A percentile compares a stretch with the other conserved stretches of the same genome.
Conservation (phyloP, 1,140 invertebrate species). For the Thrips palmi region DNA sequence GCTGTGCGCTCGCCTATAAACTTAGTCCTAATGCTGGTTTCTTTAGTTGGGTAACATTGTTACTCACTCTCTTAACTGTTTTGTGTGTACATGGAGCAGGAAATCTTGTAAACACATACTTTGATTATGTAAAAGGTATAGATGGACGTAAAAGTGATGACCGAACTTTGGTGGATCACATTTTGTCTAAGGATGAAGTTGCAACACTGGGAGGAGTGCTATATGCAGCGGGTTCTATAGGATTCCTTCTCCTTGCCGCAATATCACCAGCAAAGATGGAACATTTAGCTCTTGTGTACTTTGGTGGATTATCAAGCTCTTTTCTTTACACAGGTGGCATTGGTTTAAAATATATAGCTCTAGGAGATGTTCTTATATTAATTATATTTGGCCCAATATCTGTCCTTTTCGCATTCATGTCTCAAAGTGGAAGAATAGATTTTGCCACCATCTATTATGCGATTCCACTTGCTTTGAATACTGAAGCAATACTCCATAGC, state of each 20-base stretch:
- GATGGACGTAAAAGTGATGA: slow-evolving; percentile 85
- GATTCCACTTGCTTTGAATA: slow-evolving; percentile 78
- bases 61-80: slow-evolving; percentile 67
- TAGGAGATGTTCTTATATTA: slow-evolving; percentile 79
- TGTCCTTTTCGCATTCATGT: slow-evolving; percentile 80
- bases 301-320: slow-evolving; percentile 88
- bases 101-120: slow-evolving; percentile 94
- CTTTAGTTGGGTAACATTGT: slow-evolving; percentile 58
- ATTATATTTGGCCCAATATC: slow-evolving; percentile 87
- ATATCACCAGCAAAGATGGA: slow-evolving; percentile 83
- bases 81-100: slow-evolving; percentile 86
- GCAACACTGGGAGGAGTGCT: slow-evolving; percentile 61
- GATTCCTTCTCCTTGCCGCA: slow-evolving; percentile 59
- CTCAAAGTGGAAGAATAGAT: slow-evolving; percentile 59
- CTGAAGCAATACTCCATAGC: slow-evolving; percentile 82
- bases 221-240: slow-evolving; percentile 73
- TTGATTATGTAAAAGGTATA: slow-evolving; percentile 83
- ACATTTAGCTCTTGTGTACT: slow-evolving; percentile 82
- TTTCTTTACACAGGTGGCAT: slow-evolving; percentile 87
- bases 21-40: slow-evolving; percentile 37
- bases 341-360: slow-evolving; percentile 81
- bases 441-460: slow-evolving; percentile 80
- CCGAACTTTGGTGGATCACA: slow-evolving; percentile 77
- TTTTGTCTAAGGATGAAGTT: slow-evolving; percentile 69
- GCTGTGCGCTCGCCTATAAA: slow-evolving; percentile 71